Base-by-base conservation (phyloP, 2,888 invertebrate species). In the Abrostola tripartita region DNA sequence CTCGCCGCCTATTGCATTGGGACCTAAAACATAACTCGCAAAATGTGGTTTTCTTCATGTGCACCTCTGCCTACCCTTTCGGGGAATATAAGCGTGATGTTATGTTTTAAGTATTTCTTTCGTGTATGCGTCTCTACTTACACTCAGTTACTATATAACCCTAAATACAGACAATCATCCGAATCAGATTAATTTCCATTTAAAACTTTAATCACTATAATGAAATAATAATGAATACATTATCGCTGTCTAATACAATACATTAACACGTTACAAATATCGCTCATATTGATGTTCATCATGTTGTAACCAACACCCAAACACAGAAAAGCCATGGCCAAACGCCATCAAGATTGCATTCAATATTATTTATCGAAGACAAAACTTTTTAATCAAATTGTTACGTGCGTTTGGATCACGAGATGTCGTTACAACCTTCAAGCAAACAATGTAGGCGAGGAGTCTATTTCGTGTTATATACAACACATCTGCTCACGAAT, bases 271-370 rank as follows among this genome's bases (percentile, higher is more conserved):
- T 73, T 52, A 74, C 63, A 75, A 60, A 68, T 67, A 66, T 71
- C 65, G 78, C 65, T 66, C 68, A 76, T 74, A 68, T 81, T 77
- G 84, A 88, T 88, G 76, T 78, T 84, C 76, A 83, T 85, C 85
- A 81, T 79, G 87, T 90, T 84, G 89, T 85, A 91, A 90, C 71
- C 77, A 71, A 83, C 82, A 79, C 68, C 89, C 86, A 86, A 88
- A 89, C 78, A 82, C 77, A 88, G 87, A 90, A 90, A 88, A 90
- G 89, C 90, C 90, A 92, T 81, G 90, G 90, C 86, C 88, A 85
- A 89, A 90, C 90, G 78, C 83, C 89, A 91, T 90, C 90, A 87
- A 88, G 91, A 92, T 92, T 78, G 84, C 86, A 87, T 89, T 85
- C 86, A 88, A 86, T 88, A 83, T 79, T 79, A 85, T 86, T 84